Conservation (phyloP, 2,113 vertebrate species). For the Peucedramus taeniatus region DNA sequence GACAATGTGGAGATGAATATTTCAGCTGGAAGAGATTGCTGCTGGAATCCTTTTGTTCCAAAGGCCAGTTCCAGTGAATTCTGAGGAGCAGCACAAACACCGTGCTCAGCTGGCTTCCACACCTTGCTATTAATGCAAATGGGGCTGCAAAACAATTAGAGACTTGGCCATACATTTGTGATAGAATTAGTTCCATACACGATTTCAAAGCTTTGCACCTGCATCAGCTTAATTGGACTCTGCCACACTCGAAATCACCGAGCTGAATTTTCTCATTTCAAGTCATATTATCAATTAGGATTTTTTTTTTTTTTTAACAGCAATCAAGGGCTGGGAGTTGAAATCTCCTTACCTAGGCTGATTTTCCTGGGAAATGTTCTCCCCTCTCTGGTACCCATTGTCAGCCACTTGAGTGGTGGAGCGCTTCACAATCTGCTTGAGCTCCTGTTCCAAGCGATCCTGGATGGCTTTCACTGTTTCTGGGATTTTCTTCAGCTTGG, state of each 20-base stretch:
- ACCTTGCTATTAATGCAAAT: background rate
- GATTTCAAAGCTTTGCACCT: background rate
- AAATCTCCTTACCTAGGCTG: slow-evolving; percentile 81
- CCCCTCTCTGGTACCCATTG: slow-evolving; percentile 90
- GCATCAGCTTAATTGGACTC: background rate
- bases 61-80: background rate
- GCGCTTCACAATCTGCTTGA: slow-evolving; percentile 94
- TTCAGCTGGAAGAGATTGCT: background rate
- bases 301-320: background rate
- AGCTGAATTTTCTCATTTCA: background rate
- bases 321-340: background rate
- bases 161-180: background rate
- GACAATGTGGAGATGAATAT: background rate
- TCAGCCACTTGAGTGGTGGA: slow-evolving; percentile 97
- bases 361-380: slow-evolving; percentile 86
- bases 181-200: background rate
- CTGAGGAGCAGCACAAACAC: background rate
- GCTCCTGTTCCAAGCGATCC: slow-evolving; percentile 91
- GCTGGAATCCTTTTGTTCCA: background rate
- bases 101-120: background rate
- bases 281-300: background rate
- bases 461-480: slow-evolving; percentile 95
- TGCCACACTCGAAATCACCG: background rate
- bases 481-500: slow-evolving; percentile 94
- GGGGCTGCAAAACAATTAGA: background rate